Percentiles rank a stretch among this genome's conserved stretches.
These are phyloP conservation scores for Eutrigla gurnardus DNA, from an alignment of 2,797 vertebrate species.

Conservation along the genomic window DNA sequence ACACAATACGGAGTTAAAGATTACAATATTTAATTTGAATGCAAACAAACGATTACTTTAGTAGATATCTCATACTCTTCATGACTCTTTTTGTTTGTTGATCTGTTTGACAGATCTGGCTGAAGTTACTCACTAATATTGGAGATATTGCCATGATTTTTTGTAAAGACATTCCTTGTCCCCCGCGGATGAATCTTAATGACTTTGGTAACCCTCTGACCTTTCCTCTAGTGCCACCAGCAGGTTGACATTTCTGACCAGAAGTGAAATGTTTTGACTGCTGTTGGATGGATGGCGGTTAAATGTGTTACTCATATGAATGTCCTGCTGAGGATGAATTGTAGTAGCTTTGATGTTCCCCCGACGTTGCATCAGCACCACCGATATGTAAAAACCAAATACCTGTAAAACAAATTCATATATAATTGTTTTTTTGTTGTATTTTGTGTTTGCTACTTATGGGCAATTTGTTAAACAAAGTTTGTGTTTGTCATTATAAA, in stretches of 20 bases:
- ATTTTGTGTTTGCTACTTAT: not conserved
- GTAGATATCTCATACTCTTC: not conserved
- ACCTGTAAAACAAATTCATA: not conserved
- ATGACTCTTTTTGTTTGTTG: not conserved
- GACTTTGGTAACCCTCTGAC: not conserved
- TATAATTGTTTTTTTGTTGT: not conserved
- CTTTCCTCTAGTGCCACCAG: not conserved
- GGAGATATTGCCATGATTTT: not conserved
- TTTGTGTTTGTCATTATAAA: not conserved
- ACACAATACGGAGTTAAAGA: not conserved
- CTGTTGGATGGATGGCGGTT: not conserved
- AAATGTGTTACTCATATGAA: not conserved
- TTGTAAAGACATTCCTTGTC: not conserved
- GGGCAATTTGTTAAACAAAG: not conserved
- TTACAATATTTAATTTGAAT: conserved; percentile 1
- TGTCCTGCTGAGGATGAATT: not conserved
- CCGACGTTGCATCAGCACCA: not conserved
- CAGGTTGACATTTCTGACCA: not conserved
- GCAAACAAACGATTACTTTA: not conserved
- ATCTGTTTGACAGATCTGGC: not conserved
- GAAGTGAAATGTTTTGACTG: not conserved
- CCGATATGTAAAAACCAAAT: not conserved
- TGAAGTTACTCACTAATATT: not conserved
- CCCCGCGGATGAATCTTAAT: not conserved
- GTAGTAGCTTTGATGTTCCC: not conserved